Conservation (phyloP, 2,888 invertebrate genomes). For the Andrena fulva region DNA sequence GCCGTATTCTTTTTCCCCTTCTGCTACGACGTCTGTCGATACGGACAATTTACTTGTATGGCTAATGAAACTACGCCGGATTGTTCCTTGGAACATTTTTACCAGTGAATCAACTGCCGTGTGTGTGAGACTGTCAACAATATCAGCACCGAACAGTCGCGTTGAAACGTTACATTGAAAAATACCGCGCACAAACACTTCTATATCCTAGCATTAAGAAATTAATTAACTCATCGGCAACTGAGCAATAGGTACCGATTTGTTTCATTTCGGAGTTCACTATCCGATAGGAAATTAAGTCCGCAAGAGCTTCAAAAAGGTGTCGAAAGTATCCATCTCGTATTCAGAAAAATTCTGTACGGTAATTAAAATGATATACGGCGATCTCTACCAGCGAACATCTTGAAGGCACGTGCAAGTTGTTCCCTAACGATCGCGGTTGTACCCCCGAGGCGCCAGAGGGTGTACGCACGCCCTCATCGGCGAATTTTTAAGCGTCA, state of each 20-base stretch:
- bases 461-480: conserved; percentile 52
- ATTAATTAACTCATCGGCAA: conserved; percentile 12
- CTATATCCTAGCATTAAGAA: conserved; percentile 14
- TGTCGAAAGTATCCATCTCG: conserved; percentile 32
- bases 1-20: conserved; percentile 32
- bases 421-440: conserved; percentile 55
- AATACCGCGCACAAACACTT: background rate
- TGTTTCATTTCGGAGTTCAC: background rate
- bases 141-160: background rate
- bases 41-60: conserved; percentile 27
- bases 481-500: conserved; percentile 72
- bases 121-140: conserved; percentile 7
- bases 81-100: conserved; percentile 31
- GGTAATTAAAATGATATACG: conserved; percentile 57
- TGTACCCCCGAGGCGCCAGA: conserved; percentile 46
- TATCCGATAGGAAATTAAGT: background rate
- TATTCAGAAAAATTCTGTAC: conserved; percentile 3
- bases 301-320: background rate
- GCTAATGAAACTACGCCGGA: conserved; percentile 34
- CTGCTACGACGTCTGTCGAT: conserved; percentile 30
- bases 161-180: background rate
- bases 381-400: conserved; percentile 48
- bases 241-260: conserved; percentile 5
- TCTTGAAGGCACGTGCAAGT: conserved; percentile 67
- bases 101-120: conserved; percentile 25